Evolutionary conservation across 2,113 vertebrate genomes (phyloP).

Genomic region (Oenanthe melanoleuca): DNA sequence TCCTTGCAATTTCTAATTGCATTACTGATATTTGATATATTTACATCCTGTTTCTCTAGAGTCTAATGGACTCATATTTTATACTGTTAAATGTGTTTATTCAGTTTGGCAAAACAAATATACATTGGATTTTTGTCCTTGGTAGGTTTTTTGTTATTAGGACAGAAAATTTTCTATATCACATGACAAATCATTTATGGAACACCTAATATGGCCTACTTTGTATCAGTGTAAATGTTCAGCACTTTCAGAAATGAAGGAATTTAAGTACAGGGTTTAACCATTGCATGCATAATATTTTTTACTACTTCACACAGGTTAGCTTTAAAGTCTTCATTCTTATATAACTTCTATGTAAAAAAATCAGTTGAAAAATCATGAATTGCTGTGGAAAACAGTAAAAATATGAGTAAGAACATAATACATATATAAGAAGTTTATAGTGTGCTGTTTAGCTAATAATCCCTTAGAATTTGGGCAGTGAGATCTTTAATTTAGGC

Average conservation of each 20-base stretch:
- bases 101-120: neutral
- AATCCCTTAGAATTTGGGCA: neutral
- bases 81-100: neutral
- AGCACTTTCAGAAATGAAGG: neutral
- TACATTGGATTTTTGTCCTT: neutral
- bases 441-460: neutral
- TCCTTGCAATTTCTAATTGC: neutral
- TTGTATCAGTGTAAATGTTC: neutral
- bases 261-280: neutral
- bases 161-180: neutral
- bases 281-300: rapidly evolving
- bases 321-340: neutral
- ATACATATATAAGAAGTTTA: neutral
- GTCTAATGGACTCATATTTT: neutral
- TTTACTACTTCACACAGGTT: neutral
- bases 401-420: neutral
- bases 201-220: neutral
- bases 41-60: neutral
- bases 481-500: neutral
- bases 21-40: neutral
- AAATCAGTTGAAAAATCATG: neutral
- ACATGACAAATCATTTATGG: neutral
- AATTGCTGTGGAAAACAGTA: neutral
- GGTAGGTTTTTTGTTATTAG: neutral
- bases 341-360: neutral